Conservation (phyloP, 2,113 vertebrate genomes). For the Alces alces region DNA sequence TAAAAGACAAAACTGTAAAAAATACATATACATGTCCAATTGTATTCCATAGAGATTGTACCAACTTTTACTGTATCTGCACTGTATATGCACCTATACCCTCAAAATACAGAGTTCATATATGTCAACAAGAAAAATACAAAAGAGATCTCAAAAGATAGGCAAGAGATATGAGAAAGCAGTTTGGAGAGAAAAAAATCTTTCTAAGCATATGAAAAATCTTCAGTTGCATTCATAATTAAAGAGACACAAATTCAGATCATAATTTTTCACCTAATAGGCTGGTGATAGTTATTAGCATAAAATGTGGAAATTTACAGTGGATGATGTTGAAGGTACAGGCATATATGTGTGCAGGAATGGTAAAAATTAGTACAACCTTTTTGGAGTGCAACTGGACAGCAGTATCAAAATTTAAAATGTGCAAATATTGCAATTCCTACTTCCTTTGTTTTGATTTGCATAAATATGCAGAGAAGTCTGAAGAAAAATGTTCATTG, state of each 20-base stretch:
- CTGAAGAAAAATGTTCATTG: neutral
- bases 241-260: slow-evolving; percentile 26
- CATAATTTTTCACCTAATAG: neutral
- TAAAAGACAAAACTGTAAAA: neutral
- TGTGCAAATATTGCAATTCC: neutral
- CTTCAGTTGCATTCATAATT: neutral
- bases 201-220: neutral
- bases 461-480: neutral
- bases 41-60: neutral
- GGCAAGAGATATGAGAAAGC: neutral
- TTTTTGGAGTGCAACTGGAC: neutral
- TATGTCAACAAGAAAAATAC: neutral
- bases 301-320: neutral
- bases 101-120: neutral
- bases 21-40: neutral
- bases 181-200: neutral
- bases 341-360: neutral
- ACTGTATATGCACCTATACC: neutral
- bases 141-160: neutral
- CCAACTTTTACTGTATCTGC: neutral
- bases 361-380: neutral
- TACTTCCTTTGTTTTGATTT: slow-evolving; percentile 14
- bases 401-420: neutral
- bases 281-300: neutral
- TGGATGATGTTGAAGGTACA: neutral